Evolutionary conservation across 2,797 vertebrate genomes (phyloP).

Genomic region (Megaceryle alcyon): DNA sequence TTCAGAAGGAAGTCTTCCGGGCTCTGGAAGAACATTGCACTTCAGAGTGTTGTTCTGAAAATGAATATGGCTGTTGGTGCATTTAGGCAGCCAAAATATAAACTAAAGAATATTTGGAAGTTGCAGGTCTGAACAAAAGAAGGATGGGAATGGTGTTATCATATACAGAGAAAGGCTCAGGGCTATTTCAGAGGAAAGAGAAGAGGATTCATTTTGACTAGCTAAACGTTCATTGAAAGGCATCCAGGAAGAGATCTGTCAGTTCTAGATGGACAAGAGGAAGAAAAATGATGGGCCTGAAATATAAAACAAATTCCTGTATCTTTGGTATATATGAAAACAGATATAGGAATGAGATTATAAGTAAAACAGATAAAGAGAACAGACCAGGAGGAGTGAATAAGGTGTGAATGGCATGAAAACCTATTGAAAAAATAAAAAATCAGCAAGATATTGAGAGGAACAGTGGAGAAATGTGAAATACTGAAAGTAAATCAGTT

Average conservation of each 20-base stretch:
- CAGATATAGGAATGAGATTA: background rate
- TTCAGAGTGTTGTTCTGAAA: slow-evolving; percentile 26
- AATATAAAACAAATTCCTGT: background rate
- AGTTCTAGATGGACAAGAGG: background rate
- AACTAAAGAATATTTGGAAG: slow-evolving; percentile 14
- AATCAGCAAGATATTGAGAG: background rate
- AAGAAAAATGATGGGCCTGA: background rate
- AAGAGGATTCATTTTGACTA: background rate
- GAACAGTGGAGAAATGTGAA: background rate
- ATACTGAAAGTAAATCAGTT: background rate
- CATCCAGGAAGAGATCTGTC: background rate
- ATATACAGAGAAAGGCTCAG: background rate
- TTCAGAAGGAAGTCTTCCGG: background rate
- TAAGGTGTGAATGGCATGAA: background rate
- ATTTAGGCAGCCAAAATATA: background rate
- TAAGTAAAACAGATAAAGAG: background rate
- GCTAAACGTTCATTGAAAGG: background rate
- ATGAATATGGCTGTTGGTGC: background rate
- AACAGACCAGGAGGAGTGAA: background rate
- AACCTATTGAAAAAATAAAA: background rate
- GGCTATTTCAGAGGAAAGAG: background rate
- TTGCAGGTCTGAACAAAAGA: slow-evolving; percentile 27
- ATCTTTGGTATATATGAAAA: background rate
- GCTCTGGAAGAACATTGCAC: slow-evolving; percentile 46
- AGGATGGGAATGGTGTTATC: background rate